Evolutionary conservation across 2,888 invertebrate genomes (phyloP), one percentile per base, ranked within the genome.

Genomic region (Meteorus colon): DNA sequence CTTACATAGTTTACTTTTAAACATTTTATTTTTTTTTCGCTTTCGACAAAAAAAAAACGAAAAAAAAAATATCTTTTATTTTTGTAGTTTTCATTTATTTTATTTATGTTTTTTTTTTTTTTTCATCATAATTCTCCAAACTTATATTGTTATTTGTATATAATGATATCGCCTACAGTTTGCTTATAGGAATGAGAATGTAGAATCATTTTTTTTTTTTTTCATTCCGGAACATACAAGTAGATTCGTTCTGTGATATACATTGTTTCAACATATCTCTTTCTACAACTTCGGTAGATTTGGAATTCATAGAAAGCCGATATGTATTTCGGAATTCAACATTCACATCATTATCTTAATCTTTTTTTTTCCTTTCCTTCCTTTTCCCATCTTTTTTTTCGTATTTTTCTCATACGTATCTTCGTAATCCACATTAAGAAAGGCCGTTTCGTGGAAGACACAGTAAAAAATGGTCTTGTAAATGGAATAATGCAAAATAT

Each of bases 371-470:
- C 29, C 62, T 29, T 68, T 70, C 45, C 37, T 70, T 41, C 41
- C 4, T 41, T 16, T 48, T 34, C 4, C 34, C 34, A 34, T 34
- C 34, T 62, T 78, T 41, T 74, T 74, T 41, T 8, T 69, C 71
- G 66, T 62, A 62, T 75, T 71, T 59, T 67, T 48, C 14, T 68
- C 68, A 73, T 70, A 70, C 76, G 76, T 70, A 71, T 78, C 77
- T 78, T 79, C 81, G 77, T 79, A 79, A 78, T 81, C 79, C 79
- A 80, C 81, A 79, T 81, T 80, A 81, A 81, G 80, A 81, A 81
- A 81, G 81, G 81, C 81, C 81, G 81, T 81, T 81, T 80, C 80
- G 80, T 81, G 81, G 81, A 81, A 81, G 81, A 81, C 81, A 81
- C 81, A 81, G 81, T 81, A 81, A 81, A 80, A 81, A 81, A 81